Evolutionary conservation across 2,113 vertebrate species (phyloP).

Genomic region (Carassius carassius): DNA sequence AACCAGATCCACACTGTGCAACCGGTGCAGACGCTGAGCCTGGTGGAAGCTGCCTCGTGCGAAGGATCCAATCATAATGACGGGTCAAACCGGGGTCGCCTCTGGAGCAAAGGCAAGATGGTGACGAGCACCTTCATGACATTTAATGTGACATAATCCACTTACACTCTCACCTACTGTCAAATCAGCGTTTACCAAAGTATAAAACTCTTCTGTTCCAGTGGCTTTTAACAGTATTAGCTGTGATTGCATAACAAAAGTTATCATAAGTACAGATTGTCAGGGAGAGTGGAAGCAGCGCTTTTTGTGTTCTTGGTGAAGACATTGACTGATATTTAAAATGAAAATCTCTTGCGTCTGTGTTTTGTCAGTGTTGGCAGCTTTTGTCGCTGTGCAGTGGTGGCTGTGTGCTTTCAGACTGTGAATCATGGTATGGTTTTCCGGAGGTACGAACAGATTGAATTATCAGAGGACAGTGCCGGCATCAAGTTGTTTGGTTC

Average conservation of each 20-base stretch:
- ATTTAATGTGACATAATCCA: slow-evolving; percentile 63
- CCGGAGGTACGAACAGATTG: background rate
- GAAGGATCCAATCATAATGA: slow-evolving; percentile 71
- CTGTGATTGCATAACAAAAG: background rate
- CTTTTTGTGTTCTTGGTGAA: slow-evolving; percentile 4
- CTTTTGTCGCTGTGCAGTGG: background rate
- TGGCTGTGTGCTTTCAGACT: slow-evolving; percentile 5
- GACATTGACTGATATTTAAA: slow-evolving; percentile 19
- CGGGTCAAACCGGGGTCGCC: slow-evolving; percentile 16
- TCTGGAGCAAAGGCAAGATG: slow-evolving; percentile 40
- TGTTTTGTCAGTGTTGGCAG: slow-evolving; percentile 20
- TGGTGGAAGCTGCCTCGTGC: slow-evolving; percentile 72
- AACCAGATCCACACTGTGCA: slow-evolving; percentile 69
- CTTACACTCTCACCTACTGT: background rate
- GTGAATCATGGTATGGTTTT: background rate
- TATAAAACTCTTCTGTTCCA: background rate
- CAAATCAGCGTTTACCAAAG: background rate
- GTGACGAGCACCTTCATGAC: slow-evolving; percentile 56
- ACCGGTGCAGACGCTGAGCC: slow-evolving; percentile 66
- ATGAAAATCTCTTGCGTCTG: background rate
- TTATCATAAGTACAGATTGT: background rate
- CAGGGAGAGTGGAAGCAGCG: slow-evolving; percentile 11
- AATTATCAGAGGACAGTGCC: background rate
- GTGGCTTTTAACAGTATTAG: slow-evolving; percentile 23
- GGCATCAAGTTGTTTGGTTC: background rate